Evolutionary conservation across 1,140 invertebrate species (phyloP).

Genomic region (Eubasilissa regina): DNA sequence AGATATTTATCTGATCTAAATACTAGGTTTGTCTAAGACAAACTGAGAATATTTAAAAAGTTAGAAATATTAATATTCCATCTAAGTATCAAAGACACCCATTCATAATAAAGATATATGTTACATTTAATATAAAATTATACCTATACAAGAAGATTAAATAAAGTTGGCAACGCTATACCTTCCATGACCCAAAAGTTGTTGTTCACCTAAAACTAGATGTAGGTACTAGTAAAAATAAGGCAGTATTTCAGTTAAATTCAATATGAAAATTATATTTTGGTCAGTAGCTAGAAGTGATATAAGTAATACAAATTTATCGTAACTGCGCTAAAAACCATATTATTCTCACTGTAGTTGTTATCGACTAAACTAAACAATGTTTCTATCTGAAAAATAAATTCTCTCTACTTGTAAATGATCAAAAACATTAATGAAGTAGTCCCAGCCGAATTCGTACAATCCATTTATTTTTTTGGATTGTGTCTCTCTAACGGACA

Average conservation of each 20-base stretch:
- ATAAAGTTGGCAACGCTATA: conserved; percentile 56
- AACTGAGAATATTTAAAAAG: conserved; percentile 23
- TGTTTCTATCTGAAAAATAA: conserved; percentile 41
- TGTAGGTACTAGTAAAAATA: conserved; percentile 56
- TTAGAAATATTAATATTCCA: conserved; percentile 29
- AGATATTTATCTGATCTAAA: conserved; percentile 32
- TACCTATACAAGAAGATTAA: conserved; percentile 57
- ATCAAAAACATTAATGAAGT: conserved; percentile 31
- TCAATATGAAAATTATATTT: conserved; percentile 33
- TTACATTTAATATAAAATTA: conserved; percentile 48
- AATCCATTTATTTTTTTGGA: conserved; percentile 30
- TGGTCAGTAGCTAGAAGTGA: conserved; percentile 39
- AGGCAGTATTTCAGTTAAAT: conserved; percentile 46
- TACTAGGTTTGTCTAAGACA: conserved; percentile 43
- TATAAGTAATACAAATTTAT: conserved; percentile 30
- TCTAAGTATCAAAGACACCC: conserved; percentile 58
- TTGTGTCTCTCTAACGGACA: conserved; percentile 14
- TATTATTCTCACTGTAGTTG: conserved; percentile 53
- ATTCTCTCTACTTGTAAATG: conserved; percentile 36
- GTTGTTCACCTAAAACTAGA: conserved; percentile 60
- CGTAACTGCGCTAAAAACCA: conserved; percentile 45
- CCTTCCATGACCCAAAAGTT: conserved; percentile 58
- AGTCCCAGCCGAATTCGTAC: conserved; percentile 26
- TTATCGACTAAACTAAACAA: conserved; percentile 47
- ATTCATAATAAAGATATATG: conserved; percentile 55